Evolutionary conservation across 2,888 invertebrate species (phyloP).

Genomic region (Oligia latruncula): DNA sequence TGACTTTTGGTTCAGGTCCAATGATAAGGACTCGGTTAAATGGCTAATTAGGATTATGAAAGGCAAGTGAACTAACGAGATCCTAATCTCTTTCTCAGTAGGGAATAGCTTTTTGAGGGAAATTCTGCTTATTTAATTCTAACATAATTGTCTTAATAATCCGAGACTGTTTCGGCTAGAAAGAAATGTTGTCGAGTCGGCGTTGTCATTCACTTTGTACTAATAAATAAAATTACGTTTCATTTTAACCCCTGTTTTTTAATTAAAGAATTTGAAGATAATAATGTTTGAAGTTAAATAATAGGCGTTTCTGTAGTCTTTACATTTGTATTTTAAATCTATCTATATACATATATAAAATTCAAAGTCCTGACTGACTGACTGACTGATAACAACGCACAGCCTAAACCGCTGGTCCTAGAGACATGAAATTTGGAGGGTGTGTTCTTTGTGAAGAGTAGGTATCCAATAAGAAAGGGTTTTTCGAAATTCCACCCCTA

Average conservation of each 20-base stretch:
- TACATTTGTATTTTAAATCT: conserved; percentile 11
- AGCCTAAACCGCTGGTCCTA: too few relatives aligned
- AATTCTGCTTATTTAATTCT: conserved; percentile 66
- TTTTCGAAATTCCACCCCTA: too few relatives aligned
- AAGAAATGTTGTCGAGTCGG: conserved; percentile 50
- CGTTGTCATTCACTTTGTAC: conserved; percentile 40
- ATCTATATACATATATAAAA: too few relatives aligned
- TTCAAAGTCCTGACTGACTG: too few relatives aligned
- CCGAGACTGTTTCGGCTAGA: conserved; percentile 63
- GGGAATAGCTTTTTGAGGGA: conserved; percentile 57
- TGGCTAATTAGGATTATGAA: conserved; percentile 79
- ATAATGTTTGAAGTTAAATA: conserved; percentile 34
- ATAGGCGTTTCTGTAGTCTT: not conserved
- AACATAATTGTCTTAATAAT: conserved; percentile 72
- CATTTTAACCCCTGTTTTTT: conserved; percentile 20
- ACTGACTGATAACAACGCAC: too few relatives aligned
- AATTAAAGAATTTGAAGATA: conserved; percentile 15
- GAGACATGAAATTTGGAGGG: too few relatives aligned
- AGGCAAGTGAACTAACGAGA: conserved; percentile 78
- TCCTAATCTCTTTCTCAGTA: conserved; percentile 73
- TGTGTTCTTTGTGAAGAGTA: too few relatives aligned
- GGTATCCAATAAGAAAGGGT: too few relatives aligned
- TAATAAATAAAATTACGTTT: conserved; percentile 31
- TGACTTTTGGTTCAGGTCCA: conserved; percentile 66
- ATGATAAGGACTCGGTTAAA: conserved; percentile 66